Conservation (phyloP, 1,140 invertebrate species). For the Amyelois transitella region DNA sequence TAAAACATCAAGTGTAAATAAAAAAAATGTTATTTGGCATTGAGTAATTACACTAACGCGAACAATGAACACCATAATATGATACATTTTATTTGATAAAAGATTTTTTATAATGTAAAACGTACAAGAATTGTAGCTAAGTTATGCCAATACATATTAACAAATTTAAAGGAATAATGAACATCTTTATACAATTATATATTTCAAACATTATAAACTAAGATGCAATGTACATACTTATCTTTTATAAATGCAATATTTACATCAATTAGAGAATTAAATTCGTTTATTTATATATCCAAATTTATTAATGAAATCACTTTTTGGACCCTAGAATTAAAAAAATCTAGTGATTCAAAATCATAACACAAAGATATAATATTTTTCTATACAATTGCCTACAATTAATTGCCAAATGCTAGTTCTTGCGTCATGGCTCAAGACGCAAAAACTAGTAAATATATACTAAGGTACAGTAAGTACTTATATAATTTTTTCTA, state of each 20-base stretch:
- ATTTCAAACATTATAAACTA: not conserved
- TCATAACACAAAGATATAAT: not conserved
- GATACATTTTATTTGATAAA: not conserved
- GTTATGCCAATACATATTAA: too few species aligned
- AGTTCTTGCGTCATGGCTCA: slow-evolving; percentile 62
- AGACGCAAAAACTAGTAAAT: slow-evolving; percentile 46
- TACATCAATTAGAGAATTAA: not conserved
- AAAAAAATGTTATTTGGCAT: not conserved
- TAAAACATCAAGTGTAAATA: not conserved
- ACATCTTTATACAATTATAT: not conserved
- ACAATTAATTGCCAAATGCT: slow-evolving; percentile 10
- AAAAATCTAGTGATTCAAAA: not conserved
- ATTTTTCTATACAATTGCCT: not conserved
- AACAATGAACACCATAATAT: not conserved
- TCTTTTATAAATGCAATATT: slow-evolving; percentile 1
- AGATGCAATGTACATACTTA: not conserved
- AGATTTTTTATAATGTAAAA: not conserved
- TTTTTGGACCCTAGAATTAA: slow-evolving; percentile 18
- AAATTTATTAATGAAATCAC: slow-evolving; percentile 11
- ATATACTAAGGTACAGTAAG: not conserved
- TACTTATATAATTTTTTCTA: not conserved
- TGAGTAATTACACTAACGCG: too few species aligned
- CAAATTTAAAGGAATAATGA: not conserved
- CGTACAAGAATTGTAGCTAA: not conserved
- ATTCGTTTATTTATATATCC: slow-evolving; percentile 1